Base-by-base conservation (phyloP, 1,140 invertebrate genomes). In the Dryas iulia region DNA sequence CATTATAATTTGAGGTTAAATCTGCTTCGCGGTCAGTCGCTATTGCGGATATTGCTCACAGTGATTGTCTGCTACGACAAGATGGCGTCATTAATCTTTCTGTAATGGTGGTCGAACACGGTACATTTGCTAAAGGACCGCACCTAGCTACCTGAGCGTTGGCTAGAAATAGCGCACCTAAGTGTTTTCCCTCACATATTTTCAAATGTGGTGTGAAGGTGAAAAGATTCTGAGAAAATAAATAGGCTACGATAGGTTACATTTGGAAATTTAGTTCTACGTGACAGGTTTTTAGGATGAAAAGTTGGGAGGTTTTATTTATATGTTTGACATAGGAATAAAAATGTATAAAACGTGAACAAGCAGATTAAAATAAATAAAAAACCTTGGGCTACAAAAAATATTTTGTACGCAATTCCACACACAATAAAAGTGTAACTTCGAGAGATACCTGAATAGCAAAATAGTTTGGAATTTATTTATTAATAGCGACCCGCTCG, bases 71-170 rank as follows among this genome's bases (percentile, higher is more conserved):
- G 57, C 26, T 59, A 67, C 23, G 70, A 58, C 70, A 68, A 69
- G 71, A 79, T 73, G 69, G 68, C 72, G 73, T 59, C 70, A 60
- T 72, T 57, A 72, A 72, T 72, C 65, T 72, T 62, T 54, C 66
- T 67, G 74, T 83, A 86, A 84, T 82, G 79, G 79, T 72, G 76
- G 71, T 74, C 78, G 56, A 81, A 80, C 81, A 84, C 77, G 81
- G 82, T 70, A 82, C 84, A 83, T 83, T 85, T 83, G 74, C 59
- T 76, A 76, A 74, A 76, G 69, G 23, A 47, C 71, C 63, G 69
- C 73, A 75, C 62, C 76, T 66, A 59, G 23, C 57, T 62, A 71
- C 59, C 69, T 67, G 35, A 67, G 53, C 30, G 59, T 71, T 61
- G 24, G 18, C 63, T 2, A 47, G 24, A 35, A 66, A 61, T 52